phyloP scores from a whole-genome alignment of 2,888 invertebrate species.

The Drosophila algonquin region DNA sequence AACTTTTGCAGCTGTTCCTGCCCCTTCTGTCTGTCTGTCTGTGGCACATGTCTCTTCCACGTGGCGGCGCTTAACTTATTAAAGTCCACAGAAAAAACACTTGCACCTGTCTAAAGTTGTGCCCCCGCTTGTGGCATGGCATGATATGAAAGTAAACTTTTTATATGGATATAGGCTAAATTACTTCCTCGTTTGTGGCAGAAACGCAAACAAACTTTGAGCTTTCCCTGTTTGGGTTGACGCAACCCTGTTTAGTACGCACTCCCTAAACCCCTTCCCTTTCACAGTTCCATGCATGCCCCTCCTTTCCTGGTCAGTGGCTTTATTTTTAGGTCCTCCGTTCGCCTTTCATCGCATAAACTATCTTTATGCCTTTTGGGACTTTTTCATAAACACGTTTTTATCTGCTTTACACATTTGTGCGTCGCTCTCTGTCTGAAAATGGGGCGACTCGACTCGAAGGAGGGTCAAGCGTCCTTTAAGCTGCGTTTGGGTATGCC shows the following conservation, averaged over 20 bases:
- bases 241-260: not conserved
- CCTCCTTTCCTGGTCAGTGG: conserved; percentile 43
- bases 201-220: conserved; percentile 55
- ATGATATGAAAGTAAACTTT: conserved; percentile 44
- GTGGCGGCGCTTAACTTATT: conserved; percentile 44
- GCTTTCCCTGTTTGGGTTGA: conserved; percentile 8
- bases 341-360: conserved; percentile 59
- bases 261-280: not conserved
- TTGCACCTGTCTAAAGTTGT: conserved; percentile 44
- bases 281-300: not conserved
- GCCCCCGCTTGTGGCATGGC: not conserved
- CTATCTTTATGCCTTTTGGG: conserved; percentile 67
- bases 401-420: conserved; percentile 74
- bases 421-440: conserved; percentile 38
- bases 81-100: conserved; percentile 33
- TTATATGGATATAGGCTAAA: conserved; percentile 66
- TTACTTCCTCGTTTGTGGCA: conserved; percentile 66
- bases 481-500: conserved; percentile 19
- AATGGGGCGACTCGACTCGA: conserved; percentile 16
- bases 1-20: conserved; percentile 18
- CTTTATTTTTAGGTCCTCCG: conserved; percentile 49
- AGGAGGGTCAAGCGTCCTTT: conserved; percentile 40
- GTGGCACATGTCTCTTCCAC: conserved; percentile 20
- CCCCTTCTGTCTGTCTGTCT: conserved; percentile 1
- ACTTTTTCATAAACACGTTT: conserved; percentile 75